Conservation (phyloP, 2,113 vertebrate genomes). For the Sprattus sprattus region DNA sequence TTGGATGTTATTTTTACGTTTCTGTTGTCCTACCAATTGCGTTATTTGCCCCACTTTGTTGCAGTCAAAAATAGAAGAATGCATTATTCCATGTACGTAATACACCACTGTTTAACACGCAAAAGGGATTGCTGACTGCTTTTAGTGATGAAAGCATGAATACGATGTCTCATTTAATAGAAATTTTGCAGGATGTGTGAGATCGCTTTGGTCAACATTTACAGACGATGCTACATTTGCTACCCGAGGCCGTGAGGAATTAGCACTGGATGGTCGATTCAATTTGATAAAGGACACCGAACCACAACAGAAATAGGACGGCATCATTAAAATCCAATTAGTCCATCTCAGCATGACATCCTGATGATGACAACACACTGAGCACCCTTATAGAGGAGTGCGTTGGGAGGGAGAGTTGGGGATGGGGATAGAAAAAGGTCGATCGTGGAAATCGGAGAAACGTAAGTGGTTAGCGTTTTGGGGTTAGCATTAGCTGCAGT, state of each 20-base stretch:
- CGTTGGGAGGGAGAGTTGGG: slow-evolving; percentile 3
- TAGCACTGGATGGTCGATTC: slow-evolving; percentile 12
- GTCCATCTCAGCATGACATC: slow-evolving; percentile 24
- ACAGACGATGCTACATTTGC: neutral
- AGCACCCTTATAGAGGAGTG: slow-evolving; percentile 13
- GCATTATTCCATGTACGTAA: neutral
- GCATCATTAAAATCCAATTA: slow-evolving; percentile 38
- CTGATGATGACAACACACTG: slow-evolving; percentile 19
- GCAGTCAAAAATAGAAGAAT: too few relatives aligned
- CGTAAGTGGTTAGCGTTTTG: neutral
- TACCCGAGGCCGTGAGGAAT: neutral
- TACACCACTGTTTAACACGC: neutral
- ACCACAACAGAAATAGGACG: neutral
- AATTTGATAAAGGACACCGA: slow-evolving; percentile 11
- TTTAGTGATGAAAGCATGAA: neutral
- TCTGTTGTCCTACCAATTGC: neutral
- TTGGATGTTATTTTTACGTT: neutral
- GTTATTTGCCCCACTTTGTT: neutral
- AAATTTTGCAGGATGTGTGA: neutral
- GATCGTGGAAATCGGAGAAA: slow-evolving; percentile 9
- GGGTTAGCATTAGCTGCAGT: neutral
- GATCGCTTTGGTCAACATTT: neutral
- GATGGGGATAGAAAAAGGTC: neutral
- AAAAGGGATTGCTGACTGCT: neutral
- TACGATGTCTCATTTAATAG: neutral